phyloP scores from a whole-genome alignment of 2,888 invertebrate genomes.

The Anaspis maculata region DNA sequence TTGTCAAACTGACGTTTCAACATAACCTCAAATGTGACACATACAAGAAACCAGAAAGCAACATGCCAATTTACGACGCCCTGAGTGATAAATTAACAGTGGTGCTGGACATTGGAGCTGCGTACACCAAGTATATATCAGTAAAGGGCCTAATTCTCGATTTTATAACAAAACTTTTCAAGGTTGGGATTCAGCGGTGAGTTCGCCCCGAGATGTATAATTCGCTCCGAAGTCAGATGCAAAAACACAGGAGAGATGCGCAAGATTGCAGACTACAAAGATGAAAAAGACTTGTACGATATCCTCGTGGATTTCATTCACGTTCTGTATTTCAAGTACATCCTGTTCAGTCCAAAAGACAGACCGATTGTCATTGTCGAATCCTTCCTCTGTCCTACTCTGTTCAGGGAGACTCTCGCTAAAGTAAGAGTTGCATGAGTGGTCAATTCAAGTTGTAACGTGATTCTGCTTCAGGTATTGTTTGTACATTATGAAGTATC shows the following conservation, averaged over 20 bases:
- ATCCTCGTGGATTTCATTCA: slow-evolving; percentile 84
- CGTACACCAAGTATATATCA: slow-evolving; percentile 74
- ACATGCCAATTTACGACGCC: slow-evolving; percentile 73
- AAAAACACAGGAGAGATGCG: slow-evolving; percentile 52
- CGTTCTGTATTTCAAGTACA: slow-evolving; percentile 80
- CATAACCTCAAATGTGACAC: no score
- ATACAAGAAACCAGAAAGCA: slow-evolving; percentile 25
- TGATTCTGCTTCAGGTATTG: slow-evolving; percentile 39
- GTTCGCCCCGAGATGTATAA: slow-evolving; percentile 77
- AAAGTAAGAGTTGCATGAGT: no score
- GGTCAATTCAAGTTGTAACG: not conserved
- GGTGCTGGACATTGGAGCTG: slow-evolving; percentile 82
- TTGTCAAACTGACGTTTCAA: no score
- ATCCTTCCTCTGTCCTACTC: slow-evolving; percentile 73
- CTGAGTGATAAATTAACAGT: slow-evolving; percentile 84
- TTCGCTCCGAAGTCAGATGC: slow-evolving; percentile 68
- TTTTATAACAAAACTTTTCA: slow-evolving; percentile 16
- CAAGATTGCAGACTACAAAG: slow-evolving; percentile 56
- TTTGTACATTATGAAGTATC: slow-evolving; percentile 86
- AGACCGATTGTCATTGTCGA: slow-evolving; percentile 87
- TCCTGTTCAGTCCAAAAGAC: slow-evolving; percentile 88
- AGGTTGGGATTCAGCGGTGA: slow-evolving; percentile 93
- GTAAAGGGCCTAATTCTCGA: not conserved
- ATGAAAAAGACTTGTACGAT: slow-evolving; percentile 68
- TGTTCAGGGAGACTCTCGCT: slow-evolving; percentile 79